Evolutionary conservation across 2,888 invertebrate genomes (phyloP), one percentile per base, ranked within the genome.

Genomic region (Ametastegia equiseti): DNA sequence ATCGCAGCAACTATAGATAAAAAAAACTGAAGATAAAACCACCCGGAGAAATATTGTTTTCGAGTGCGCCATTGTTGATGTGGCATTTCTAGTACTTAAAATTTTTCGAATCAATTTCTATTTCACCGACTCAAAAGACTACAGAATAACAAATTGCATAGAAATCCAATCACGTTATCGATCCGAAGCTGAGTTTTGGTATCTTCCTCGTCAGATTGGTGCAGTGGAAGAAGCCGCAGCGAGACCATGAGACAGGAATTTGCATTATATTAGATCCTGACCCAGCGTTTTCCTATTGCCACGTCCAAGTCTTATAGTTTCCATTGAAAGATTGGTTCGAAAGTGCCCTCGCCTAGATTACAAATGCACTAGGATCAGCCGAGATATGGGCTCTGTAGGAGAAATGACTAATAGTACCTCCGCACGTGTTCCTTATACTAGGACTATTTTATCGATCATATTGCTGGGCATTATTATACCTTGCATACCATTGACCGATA

Each of bases 251-350:
- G 42, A 78, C 27, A 42, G 42, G 60, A 63, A 78, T 78, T 60
- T 78, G 42, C 60, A 78, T 78, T 19, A 60, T 63, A 63, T 78
- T 78, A 78, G 78, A 60, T 78, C 42, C 27, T 47, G 50, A 54
- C 50, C 54, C 45, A 63, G n/a, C 60, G 45, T 5, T 19, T 67
- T 50, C 1, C 19, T 36, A 67, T 15, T 15, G 30, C 45, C 71
- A n/a, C 71, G 47, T 71, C 71, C 42, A n/a, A 71, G 71, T 71
- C 27, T n/a, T n/a, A n/a, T n/a, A 36, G 47, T 71, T n/a, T n/a
- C 45, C 13, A 15, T 13, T 13, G 36, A 13, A 42, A 30, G 27
- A 71, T 71, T 47, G 71, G 36, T 33, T 39, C 39, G 30, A 67
- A 2, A 39, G 67, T 19, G 67, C n/a, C 39, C 39, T 67, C 19